Conservation (phyloP, 2,113 vertebrate species). For the Rhombomys opimus region DNA sequence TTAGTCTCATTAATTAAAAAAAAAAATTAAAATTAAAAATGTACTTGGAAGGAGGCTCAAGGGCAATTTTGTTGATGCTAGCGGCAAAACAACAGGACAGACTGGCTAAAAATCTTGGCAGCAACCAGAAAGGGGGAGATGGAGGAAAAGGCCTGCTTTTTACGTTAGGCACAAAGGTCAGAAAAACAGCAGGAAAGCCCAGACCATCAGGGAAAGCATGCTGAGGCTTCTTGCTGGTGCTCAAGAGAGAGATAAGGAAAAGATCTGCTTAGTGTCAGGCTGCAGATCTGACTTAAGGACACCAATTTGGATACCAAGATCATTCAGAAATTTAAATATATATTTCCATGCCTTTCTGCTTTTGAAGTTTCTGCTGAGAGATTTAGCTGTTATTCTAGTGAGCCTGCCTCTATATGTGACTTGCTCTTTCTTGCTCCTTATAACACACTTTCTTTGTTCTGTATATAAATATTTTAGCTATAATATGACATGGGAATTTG, state of each 20-base stretch:
- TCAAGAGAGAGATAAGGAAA: background rate
- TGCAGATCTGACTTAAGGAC: background rate
- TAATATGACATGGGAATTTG: no score
- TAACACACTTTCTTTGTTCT: no score
- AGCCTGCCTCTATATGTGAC: no score
- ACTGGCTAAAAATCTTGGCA: background rate
- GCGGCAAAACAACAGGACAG: background rate
- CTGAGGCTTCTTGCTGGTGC: background rate
- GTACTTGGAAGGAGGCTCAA: background rate
- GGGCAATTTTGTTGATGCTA: background rate
- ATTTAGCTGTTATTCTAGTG: no score
- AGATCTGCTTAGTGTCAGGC: background rate
- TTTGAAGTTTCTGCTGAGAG: no score
- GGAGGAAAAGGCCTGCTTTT: background rate
- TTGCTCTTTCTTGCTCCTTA: no score
- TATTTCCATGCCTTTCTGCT: no score
- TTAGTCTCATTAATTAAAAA: background rate
- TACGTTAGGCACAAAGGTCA: background rate
- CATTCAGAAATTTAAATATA: no score
- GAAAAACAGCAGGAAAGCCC: background rate
- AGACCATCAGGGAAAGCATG: background rate
- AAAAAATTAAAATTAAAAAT: background rate
- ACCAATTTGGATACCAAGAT: background rate
- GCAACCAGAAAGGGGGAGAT: background rate
- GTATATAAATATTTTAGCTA: no score